A percentile compares a stretch with the other conserved stretches of the same genome.
These are phyloP conservation scores for Ommatoiulus sabulosus DNA, from an alignment of 2,888 invertebrate genomes.

Conservation along the genomic window DNA sequence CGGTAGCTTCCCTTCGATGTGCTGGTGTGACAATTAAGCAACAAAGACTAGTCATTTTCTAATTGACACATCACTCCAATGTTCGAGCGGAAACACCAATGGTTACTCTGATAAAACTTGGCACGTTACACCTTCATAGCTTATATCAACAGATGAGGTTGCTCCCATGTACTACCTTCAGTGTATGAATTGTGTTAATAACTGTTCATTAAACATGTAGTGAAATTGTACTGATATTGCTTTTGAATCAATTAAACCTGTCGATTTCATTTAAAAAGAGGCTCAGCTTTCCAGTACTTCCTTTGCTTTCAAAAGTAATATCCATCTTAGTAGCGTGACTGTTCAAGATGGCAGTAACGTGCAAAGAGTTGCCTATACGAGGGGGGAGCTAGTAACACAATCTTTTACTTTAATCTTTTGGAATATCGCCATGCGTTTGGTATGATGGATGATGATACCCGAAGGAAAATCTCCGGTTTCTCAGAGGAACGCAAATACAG, in stretches of 20 bases:
- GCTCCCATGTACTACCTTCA: no score
- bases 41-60: no score
- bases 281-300: background rate
- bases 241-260: no score
- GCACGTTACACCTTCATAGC: no score
- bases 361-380: background rate
- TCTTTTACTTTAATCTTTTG: constrained; percentile 11
- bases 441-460: background rate
- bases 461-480: background rate
- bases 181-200: no score
- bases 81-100: no score
- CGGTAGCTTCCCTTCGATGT: background rate
- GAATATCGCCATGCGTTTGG: background rate
- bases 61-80: no score
- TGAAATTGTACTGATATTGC: no score
- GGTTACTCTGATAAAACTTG: background rate
- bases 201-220: no score
- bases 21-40: background rate
- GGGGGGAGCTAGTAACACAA: background rate
- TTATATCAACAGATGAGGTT: no score
- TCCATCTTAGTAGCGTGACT: background rate
- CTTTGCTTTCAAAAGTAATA: background rate
- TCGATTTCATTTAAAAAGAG: background rate
- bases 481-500: background rate
- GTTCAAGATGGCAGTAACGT: background rate